Percentiles rank a stretch among this genome's conserved stretches.
Evolutionary conservation across 2,113 vertebrate species (phyloP).

Genomic region (Indicator indicator): DNA sequence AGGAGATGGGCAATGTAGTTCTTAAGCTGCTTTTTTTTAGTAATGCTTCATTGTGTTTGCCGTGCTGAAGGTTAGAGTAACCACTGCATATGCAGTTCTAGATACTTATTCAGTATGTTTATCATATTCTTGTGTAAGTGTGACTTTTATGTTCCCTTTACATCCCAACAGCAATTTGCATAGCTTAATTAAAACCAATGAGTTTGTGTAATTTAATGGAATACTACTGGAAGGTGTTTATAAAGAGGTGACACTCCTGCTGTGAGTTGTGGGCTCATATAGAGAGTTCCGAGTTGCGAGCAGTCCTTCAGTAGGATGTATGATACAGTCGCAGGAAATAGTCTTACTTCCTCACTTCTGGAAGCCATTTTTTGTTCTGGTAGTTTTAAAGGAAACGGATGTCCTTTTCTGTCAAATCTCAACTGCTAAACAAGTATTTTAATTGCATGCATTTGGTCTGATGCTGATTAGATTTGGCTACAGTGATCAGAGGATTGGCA

Average conservation of each 20-base stretch:
- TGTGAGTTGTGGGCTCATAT: neutral
- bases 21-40: neutral
- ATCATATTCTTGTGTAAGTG: neutral
- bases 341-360: conserved; percentile 20
- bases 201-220: neutral
- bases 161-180: neutral
- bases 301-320: neutral
- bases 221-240: neutral
- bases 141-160: neutral
- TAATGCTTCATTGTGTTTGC: neutral
- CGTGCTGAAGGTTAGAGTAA: neutral
- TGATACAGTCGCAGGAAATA: neutral
- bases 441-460: neutral
- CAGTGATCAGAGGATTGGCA: neutral
- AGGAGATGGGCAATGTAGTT: neutral
- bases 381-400: neutral
- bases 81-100: neutral
- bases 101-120: neutral
- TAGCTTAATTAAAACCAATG: neutral
- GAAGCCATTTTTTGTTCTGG: neutral
- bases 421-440: neutral
- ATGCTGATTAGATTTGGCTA: neutral
- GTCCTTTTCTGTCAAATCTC: neutral
- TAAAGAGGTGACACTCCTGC: neutral
- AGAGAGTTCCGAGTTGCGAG: neutral